These are phyloP conservation scores for Polyommatus icarus DNA, from an alignment of 2,888 invertebrate species.

Conservation along the genomic window DNA sequence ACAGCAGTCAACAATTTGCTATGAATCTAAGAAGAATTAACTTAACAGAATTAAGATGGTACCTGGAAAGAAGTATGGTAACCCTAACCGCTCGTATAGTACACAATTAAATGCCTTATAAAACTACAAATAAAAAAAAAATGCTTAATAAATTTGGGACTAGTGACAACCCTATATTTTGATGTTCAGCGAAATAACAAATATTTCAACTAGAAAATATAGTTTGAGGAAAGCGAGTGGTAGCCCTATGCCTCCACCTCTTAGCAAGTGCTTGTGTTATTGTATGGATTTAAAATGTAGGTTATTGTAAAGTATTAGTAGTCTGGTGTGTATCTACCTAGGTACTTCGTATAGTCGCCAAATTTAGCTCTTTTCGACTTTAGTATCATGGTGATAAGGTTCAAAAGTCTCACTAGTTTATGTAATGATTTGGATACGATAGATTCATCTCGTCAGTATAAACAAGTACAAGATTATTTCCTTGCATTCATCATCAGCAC, in stretches of 20 bases:
- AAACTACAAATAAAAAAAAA: background rate
- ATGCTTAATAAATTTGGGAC: background rate
- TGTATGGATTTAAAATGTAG: slow-evolving; percentile 59
- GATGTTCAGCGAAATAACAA: background rate
- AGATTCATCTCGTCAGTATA: background rate
- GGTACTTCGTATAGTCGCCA: background rate
- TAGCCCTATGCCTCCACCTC: slow-evolving; percentile 46
- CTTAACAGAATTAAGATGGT: background rate
- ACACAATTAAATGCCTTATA: background rate
- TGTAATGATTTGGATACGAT: background rate
- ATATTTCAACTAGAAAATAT: background rate
- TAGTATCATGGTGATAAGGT: background rate
- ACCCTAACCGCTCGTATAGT: background rate
- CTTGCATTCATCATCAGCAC: background rate
- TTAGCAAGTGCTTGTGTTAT: slow-evolving; percentile 60
- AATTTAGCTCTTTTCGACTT: background rate
- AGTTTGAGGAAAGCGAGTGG: background rate
- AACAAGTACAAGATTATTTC: background rate
- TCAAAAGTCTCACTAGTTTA: background rate
- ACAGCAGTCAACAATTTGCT: background rate
- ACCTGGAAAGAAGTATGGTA: no score
- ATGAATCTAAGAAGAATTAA: background rate
- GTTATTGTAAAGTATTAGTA: slow-evolving; percentile 49
- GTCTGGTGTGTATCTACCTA: slow-evolving; percentile 29
- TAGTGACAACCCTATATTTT: background rate